phyloP scores from a whole-genome alignment of 2,797 vertebrate genomes.

The Gymnoscopelus microlampas region DNA sequence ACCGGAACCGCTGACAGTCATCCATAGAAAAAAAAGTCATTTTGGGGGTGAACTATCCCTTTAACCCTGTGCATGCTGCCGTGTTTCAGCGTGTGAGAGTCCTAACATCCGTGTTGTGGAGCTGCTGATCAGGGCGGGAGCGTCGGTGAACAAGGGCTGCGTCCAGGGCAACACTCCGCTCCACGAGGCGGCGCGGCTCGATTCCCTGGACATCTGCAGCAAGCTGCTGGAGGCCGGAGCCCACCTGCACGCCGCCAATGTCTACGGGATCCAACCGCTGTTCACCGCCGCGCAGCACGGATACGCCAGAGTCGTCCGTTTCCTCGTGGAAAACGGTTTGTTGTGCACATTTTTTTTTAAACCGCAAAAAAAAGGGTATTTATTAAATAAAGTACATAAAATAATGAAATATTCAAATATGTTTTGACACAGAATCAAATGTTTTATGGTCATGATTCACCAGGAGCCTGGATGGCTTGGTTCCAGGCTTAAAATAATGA shows the following conservation, averaged over 20 bases:
- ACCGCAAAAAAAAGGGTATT: too few relatives aligned
- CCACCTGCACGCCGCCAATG: conserved; percentile 80
- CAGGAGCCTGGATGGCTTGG: too few relatives aligned
- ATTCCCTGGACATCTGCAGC: conserved; percentile 83
- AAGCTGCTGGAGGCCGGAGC: conserved; percentile 83
- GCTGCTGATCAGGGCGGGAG: conserved; percentile 81
- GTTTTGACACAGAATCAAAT: too few relatives aligned
- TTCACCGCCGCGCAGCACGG: conserved; percentile 89
- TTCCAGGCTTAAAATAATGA: too few relatives aligned
- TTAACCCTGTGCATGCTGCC: too few relatives aligned
- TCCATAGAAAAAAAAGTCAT: too few relatives aligned
- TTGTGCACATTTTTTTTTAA: background rate
- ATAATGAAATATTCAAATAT: too few relatives aligned
- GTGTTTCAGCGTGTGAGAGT: conserved; percentile 84
- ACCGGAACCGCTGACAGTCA: too few relatives aligned
- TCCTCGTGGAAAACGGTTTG: conserved; percentile 85
- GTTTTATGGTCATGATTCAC: too few relatives aligned
- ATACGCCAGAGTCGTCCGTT: conserved; percentile 77
- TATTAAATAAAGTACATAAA: too few relatives aligned
- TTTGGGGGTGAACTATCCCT: too few relatives aligned
- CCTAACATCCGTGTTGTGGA: conserved; percentile 77
- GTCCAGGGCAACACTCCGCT: conserved; percentile 85
- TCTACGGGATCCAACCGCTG: conserved; percentile 85
- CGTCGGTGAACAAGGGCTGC: conserved; percentile 83
- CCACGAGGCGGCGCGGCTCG: conserved; percentile 85